Evolutionary conservation across 2,888 invertebrate genomes (phyloP).

Genomic region (Amorpha juglandis): DNA sequence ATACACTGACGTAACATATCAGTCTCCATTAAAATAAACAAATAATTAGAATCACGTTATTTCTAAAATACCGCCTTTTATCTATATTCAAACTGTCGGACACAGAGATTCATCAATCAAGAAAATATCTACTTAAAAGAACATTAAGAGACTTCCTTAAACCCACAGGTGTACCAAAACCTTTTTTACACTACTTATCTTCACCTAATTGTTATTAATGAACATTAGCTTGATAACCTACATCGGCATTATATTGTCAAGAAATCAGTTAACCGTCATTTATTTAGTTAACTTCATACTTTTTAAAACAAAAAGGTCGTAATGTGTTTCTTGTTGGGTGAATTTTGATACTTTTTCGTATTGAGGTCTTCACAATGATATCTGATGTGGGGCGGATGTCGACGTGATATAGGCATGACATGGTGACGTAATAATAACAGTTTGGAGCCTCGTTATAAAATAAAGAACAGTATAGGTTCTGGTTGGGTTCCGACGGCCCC

Average conservation of each 20-base stretch:
- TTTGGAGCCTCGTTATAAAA: constrained; percentile 75
- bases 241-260: constrained; percentile 78
- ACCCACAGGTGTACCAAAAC: constrained; percentile 50
- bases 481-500: constrained; percentile 70
- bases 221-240: constrained; percentile 59
- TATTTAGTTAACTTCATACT: constrained; percentile 61
- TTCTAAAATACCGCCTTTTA: constrained; percentile 55
- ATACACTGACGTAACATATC: constrained; percentile 45
- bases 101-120: constrained; percentile 76
- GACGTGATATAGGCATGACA: constrained; percentile 79
- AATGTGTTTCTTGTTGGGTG: constrained; percentile 35
- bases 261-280: constrained; percentile 71
- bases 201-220: constrained; percentile 73
- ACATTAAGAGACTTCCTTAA: constrained; percentile 56
- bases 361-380: constrained; percentile 60
- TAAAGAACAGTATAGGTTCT: constrained; percentile 75
- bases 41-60: constrained; percentile 71
- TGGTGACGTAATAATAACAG: constrained; percentile 80
- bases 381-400: constrained; percentile 77
- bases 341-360: constrained; percentile 57
- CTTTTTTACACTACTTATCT: constrained; percentile 54
- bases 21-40: constrained; percentile 75
- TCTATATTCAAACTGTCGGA: constrained; percentile 55
- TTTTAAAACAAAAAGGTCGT: constrained; percentile 51
- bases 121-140: constrained; percentile 78